Evolutionary conservation across 2,113 vertebrate genomes (phyloP), one percentile per base, ranked within the genome.

Genomic region (Pholis gunnellus): DNA sequence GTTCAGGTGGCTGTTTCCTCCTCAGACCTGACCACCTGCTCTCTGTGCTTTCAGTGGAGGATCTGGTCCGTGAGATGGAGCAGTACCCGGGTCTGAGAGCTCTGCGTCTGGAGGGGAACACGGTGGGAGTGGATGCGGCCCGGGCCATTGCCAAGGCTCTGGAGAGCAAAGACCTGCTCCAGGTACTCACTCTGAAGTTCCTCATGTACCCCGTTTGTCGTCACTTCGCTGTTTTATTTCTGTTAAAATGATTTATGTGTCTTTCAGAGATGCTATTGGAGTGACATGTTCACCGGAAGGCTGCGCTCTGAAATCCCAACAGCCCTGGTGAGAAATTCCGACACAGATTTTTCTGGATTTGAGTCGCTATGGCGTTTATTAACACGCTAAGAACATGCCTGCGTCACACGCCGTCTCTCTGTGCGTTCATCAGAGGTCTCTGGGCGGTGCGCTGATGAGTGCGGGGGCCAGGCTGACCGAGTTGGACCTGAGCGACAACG

Each of bases 261-360:
- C 20, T 83, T 79, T 72, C 80, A 99, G 98, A 96, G 95, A 83
- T 99, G 98, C 91, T 96, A 97, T 56, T 99, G 98, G 98, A 98
- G 98, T 25, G 98, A 99, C 87, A 98, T 99, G 96, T 99, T 99
- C 89, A 99, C 98, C 0, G 97, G 98, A 31, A 97, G 98, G 60
- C 91, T 99, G 63, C 96, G 98, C 42, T 96, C 97, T 5, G 98
- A 99, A 95, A 99, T 99, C 82, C 98, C 98, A 57, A 94, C 95
- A 0, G 97, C 98, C 42, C 91, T 99, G 96, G 98, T 99, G 90
- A 96, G 97, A 93, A 29, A 20, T 71, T 7, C 0, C 40, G 2
- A 3, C 14, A 4, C 54, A 4, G 61, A 1, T 46, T 68, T 29
- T 34, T 44, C 20, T 13, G 36, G n/a, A 6, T 66, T 66, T n/a